Percentiles rank a stretch among this genome's conserved stretches.
Evolutionary conservation across 1,140 invertebrate genomes (phyloP).

Genomic region (Drosophila tsacasi): DNA sequence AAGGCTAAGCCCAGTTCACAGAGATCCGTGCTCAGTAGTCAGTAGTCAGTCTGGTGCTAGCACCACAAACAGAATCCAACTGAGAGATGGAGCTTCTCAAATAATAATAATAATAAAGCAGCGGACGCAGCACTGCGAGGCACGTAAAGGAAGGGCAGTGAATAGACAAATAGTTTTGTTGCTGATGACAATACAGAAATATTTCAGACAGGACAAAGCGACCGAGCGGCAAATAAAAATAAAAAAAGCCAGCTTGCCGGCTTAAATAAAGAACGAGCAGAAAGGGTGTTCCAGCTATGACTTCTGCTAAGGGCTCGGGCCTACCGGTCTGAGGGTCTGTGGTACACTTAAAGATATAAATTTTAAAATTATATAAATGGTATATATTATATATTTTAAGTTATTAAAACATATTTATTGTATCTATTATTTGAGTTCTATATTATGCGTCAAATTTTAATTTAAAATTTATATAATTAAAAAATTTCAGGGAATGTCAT

Average conservation of each 20-base stretch:
- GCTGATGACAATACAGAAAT: conserved; percentile 81
- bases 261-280: conserved; percentile 50
- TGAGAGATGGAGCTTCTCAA: conserved; percentile 59
- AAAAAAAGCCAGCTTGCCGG: conserved; percentile 38
- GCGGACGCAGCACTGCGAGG: conserved; percentile 31
- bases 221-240: conserved; percentile 62
- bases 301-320: not conserved
- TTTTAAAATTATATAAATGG: no score
- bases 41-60: not conserved
- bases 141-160: conserved; percentile 61
- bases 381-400: no score
- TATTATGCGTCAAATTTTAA: not conserved
- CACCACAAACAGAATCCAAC: conserved; percentile 32
- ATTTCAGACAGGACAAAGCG: conserved; percentile 64
- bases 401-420: not conserved
- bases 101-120: conserved; percentile 68
- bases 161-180: conserved; percentile 79
- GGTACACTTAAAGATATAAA: not conserved
- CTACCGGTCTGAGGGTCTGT: conserved; percentile 8
- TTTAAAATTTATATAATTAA: no score
- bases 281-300: conserved; percentile 6
- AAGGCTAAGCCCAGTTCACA: conserved; percentile 58
- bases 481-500: no score
- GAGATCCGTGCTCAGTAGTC: not conserved
- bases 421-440: not conserved